A percentile compares a stretch with the other conserved stretches of the same genome.
phyloP scores from a whole-genome alignment of 1,140 invertebrate genomes.

The Bradynema listronoti region DNA sequence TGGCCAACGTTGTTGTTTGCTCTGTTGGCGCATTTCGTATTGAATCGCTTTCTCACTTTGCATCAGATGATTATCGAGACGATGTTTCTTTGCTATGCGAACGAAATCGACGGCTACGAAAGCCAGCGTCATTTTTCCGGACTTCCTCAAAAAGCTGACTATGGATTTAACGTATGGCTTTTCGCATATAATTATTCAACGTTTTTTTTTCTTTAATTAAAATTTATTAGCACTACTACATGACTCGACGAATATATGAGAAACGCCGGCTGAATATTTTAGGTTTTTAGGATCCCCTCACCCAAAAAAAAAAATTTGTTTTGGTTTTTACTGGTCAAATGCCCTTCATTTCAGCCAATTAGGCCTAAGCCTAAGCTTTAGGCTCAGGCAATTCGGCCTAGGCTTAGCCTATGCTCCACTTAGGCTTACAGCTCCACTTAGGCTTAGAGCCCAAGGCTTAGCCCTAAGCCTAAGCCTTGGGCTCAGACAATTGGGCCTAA shows the following conservation, averaged over 20 bases:
- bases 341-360: too few species aligned
- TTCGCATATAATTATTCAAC: background rate
- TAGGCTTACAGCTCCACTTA: too few species aligned
- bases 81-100: constrained; percentile 3
- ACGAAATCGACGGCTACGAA: constrained; percentile 5
- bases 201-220: background rate
- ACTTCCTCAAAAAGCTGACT: constrained; percentile 3
- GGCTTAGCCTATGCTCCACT: too few species aligned
- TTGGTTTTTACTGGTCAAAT: too few species aligned
- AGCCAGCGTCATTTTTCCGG: background rate
- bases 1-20: background rate
- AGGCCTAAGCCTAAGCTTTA: too few species aligned
- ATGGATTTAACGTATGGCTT: background rate
- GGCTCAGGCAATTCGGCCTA: too few species aligned
- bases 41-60: constrained; percentile 9
- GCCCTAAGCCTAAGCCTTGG: too few species aligned
- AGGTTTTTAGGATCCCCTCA: too few species aligned
- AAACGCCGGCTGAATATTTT: constrained; percentile 4
- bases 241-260: background rate
- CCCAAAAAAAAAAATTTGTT: too few species aligned
- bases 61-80: constrained; percentile 3
- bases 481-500: too few species aligned
- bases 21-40: background rate
- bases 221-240: background rate
- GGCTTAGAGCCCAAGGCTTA: too few species aligned